Base-by-base conservation (phyloP, 2,888 invertebrate species). In the Melinaea menophilus region DNA sequence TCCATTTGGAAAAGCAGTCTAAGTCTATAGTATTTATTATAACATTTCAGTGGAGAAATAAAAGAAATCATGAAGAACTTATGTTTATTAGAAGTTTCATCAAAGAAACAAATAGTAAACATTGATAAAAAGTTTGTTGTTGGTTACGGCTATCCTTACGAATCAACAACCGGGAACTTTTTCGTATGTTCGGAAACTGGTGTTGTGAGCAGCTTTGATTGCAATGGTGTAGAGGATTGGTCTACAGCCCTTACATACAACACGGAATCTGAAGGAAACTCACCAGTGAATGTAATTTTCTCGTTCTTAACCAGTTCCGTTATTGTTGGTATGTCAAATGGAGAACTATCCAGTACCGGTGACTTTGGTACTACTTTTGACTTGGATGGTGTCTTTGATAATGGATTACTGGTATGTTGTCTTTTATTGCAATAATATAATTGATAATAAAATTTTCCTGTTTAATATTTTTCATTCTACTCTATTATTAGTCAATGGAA, bases 401-500 rank as follows among this genome's bases (percentile, higher is more conserved):
- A 73, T 70, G 89, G 88, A 61, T 70, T 90, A 66, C 61, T 85
- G 82, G 90, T 89, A 75, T 77, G 80, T 75, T 63, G 54, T 59
- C 2, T n/a, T 63, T 56, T 4, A 2, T 57, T 3, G 11, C 13
- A 48, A 48, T 37, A 45, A 46, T 7, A 22, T 11, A 7, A 5
- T 31, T 5, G 31, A 31, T 31, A 51, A 51, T 51, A 31, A 3
- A 31, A 51, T 5, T 11, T 35, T 13, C n/a, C 41, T 31, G 37
- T 54, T n/a, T 22, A 55, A 33, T 35, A 45, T 33, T 41, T 22
- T n/a, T 33, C 33, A 54, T n/a, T 31, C 11, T n/a, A 34, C 4
- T 22, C 45, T 67, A 57, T 45, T 73, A 88, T 63, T 80, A 92
- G 75, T 91, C 92, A 58, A 93, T 95, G 88, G 91, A 92, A 72